These are phyloP conservation scores for Ptychadena robeensis DNA, from an alignment of 2,797 vertebrate species.

Conservation along the genomic window DNA sequence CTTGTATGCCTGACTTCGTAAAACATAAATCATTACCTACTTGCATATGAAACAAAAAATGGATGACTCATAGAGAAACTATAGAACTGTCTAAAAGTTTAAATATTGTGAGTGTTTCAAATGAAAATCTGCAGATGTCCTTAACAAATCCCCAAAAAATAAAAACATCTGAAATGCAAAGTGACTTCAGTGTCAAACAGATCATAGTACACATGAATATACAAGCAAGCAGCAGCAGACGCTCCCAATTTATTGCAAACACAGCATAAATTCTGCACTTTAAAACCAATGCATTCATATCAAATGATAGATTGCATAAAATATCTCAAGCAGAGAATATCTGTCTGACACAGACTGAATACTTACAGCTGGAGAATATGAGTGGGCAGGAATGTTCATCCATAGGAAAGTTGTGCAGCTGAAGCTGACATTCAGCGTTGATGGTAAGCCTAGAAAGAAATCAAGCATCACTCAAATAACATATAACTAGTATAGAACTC, in stretches of 20 bases:
- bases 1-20: neutral
- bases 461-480: neutral
- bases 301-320: neutral
- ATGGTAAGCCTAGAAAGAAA: constrained; percentile 90
- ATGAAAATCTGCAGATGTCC: neutral
- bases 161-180: neutral
- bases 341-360: constrained; percentile 54
- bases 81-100: neutral
- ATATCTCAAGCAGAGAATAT: neutral
- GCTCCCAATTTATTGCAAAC: neutral
- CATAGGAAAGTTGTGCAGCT: constrained; percentile 99
- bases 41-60: neutral
- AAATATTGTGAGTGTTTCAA: neutral
- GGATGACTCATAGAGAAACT: neutral
- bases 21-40: neutral
- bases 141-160: neutral
- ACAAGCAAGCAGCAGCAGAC: neutral
- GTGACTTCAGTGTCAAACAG: neutral
- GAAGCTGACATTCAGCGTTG: constrained; percentile 99
- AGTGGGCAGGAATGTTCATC: constrained; percentile 97
- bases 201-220: constrained; percentile 6
- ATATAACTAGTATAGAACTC: too few species aligned
- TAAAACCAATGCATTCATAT: neutral
- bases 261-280: neutral
- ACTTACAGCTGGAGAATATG: constrained; percentile 99